Base-by-base conservation (phyloP, 2,888 invertebrate genomes). In the Oligia strigilis region DNA sequence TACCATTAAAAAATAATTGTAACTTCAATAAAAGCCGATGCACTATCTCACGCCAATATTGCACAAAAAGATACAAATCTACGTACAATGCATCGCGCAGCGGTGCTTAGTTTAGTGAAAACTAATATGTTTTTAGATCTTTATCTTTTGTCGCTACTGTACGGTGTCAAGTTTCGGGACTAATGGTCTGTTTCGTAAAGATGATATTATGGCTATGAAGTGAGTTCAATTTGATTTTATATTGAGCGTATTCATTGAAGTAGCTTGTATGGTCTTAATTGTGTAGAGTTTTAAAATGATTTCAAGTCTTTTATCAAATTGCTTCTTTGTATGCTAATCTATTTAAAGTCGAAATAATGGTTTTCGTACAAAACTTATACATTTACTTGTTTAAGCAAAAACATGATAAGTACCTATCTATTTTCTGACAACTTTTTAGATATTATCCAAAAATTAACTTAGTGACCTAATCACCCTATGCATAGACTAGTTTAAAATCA, bases 111-210 rank as follows among this genome's bases (percentile, higher is more conserved):
- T 95, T 95, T 94, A 95, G 94, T 96, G 96, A 94, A 96, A 96
- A 95, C 93, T 95, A 95, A 96, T 96, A 96, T 95, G 95, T 95
- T 96, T 92, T 94, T 92, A 92, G 96, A 96, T 96, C 80, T 64
- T 82, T 93, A 96, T 96, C 96, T 89, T 82, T 87, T 85, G 83
- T 90, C 84, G 94, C 94, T 94, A 92, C 93, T 93, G 93, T 87
- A 89, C 88, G 81, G 92, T 93, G 92, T 95, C 92, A 78, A 52
- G 87, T 95, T 95, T 91, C 95, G 62, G 40, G 64, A 87, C 86
- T 88, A 88, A 90, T 91, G 89, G 87, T 66, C 81, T 89, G 87
- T 86, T 91, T 91, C n/a, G 83, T 87, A 86, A 83, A 84, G 71
- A 85, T 72, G 75, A 82, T 85, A 84, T 87, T 85, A 85, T 84